phyloP scores from a whole-genome alignment of 2,797 vertebrate genomes.

The Myiothlypis coronata region DNA sequence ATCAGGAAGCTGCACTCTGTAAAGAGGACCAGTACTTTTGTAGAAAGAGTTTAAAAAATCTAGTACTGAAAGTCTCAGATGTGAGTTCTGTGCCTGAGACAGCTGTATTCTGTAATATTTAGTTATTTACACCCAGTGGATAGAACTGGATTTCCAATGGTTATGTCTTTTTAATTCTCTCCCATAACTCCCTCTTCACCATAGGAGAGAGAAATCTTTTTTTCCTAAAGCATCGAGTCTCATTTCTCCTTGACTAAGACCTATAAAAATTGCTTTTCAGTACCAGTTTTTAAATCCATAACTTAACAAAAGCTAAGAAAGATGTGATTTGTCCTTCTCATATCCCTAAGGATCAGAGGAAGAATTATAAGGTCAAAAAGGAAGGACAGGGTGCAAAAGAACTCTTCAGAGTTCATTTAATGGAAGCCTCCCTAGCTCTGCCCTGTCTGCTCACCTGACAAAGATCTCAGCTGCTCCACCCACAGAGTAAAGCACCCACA shows the following conservation, averaged over 20 bases:
- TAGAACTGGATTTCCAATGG: neutral
- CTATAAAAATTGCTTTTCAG: neutral
- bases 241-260: neutral
- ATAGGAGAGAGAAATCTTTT: neutral
- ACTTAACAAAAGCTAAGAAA: neutral
- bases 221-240: neutral
- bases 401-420: neutral
- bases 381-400: neutral
- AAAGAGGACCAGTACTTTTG: neutral
- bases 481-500: neutral
- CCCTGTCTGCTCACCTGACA: neutral
- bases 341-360: neutral
- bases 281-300: neutral
- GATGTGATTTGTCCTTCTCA: neutral
- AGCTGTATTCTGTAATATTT: neutral
- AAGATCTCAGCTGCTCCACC: neutral
- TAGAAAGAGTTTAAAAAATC: neutral
- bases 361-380: neutral
- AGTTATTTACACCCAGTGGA: neutral
- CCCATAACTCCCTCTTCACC: neutral
- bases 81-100: neutral
- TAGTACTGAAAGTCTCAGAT: accelerated
- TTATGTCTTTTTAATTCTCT: neutral
- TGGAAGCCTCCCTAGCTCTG: neutral
- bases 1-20: neutral